Conservation (phyloP, 2,113 vertebrate genomes). For the Gobiocypris rarus region DNA sequence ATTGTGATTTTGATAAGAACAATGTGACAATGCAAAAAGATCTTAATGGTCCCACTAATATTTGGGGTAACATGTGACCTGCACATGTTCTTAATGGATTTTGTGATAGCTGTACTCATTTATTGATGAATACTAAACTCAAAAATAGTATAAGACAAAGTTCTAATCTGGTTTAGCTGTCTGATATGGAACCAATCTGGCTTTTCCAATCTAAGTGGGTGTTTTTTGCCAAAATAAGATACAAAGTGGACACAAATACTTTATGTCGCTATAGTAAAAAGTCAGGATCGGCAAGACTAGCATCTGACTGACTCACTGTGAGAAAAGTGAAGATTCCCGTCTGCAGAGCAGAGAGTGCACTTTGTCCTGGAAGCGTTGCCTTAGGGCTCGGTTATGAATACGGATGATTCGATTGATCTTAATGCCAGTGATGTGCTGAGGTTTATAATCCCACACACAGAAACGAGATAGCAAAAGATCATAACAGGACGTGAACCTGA, state of each 20-base stretch:
- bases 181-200: background rate
- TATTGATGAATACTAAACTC: background rate
- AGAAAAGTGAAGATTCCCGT: conserved; percentile 59
- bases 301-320: conserved; percentile 67
- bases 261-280: background rate
- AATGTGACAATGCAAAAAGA: too few species aligned
- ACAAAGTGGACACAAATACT: background rate
- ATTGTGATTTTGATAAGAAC: too few species aligned
- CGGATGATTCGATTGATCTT: conserved; percentile 80
- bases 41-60: too few species aligned
- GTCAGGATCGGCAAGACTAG: background rate
- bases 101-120: background rate
- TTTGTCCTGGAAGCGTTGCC: conserved; percentile 83
- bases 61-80: too few species aligned
- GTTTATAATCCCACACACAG: conserved; percentile 77
- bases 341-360: conserved; percentile 74
- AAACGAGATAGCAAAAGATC: conserved; percentile 82
- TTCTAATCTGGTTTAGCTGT: background rate
- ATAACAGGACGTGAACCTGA: conserved; percentile 83
- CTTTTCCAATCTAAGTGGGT: background rate
- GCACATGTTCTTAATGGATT: too few species aligned
- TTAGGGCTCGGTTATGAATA: conserved; percentile 80
- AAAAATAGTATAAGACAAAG: background rate
- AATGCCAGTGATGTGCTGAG: conserved; percentile 71
- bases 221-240: background rate